Evolutionary conservation across 1,140 invertebrate species (phyloP), one percentile per base, ranked within the genome.

Genomic region (Asobara japonica): DNA sequence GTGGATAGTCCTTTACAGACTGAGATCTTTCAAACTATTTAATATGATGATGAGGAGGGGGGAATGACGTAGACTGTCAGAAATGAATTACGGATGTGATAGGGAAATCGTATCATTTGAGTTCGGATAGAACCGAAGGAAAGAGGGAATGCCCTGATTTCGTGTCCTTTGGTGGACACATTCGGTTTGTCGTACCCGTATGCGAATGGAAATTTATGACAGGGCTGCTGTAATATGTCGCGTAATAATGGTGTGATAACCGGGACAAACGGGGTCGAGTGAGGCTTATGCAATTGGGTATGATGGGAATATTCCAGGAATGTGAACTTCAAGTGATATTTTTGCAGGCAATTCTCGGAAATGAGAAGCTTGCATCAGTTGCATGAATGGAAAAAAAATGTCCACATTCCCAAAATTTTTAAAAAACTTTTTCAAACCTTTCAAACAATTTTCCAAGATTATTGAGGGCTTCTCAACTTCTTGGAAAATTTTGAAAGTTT

Each of bases 181-280:
- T 11, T 10, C 29, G 6, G 27, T 30, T 10, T 62, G 29, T 10
- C 27, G 60, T 62, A 69, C 68, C 68, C 68, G 68, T 69, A 71
- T 67, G 27, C n/a, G n/a, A n/a, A n/a, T 29, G 16, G 30, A 71
- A 76, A 82, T 77, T 81, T 79, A 74, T 78, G 45, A 48, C 33
- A n/a, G 41, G 27, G 38, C 30, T 72, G 64, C 56, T 60, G 77
- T 77, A 31, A 56, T 71, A 68, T 31, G 41, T 69, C 56, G 18
- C 62, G 65, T 68, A 74, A 74, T 75, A 67, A 74, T 69, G 25
- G 7, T 25, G 51, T 69, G 71, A 74, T 36, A 16, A 31, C 61
- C 38, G n/a, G 20, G 62, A n/a, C 61, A 36, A 72, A 69, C 41
- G 31, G 65, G 65, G 69, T 74, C 64, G 33, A 10, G n/a, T 62